Evolutionary conservation across 35 echinoderm and acorn worm genomes (phyloP).

Genomic region (Ophiothrix spiculata): DNA sequence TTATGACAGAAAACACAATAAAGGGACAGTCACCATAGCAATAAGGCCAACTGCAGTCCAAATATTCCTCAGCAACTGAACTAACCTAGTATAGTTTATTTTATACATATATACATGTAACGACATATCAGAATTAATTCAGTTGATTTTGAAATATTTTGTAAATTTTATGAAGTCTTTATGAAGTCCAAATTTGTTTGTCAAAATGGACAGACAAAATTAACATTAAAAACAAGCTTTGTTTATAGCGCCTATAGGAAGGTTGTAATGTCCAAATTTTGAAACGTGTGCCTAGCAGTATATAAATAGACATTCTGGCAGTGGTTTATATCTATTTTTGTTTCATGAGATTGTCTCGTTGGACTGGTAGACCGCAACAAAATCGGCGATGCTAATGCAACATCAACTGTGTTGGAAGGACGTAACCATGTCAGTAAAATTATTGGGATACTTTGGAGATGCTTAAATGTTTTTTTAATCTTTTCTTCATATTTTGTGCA

Average conservation of each 20-base stretch:
- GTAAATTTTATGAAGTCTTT: not conserved
- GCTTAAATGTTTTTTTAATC: not conserved
- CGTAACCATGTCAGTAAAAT: not conserved
- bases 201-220: not conserved
- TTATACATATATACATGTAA: not conserved
- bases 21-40: not conserved
- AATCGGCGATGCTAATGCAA: not conserved
- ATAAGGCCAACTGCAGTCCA: not conserved
- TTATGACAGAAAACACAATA: too few species aligned
- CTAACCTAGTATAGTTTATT: not conserved
- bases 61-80: not conserved
- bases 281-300: not conserved
- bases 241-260: not conserved
- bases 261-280: not conserved
- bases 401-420: not conserved
- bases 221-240: not conserved
- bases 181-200: not conserved
- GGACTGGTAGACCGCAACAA: not conserved
- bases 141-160: not conserved
- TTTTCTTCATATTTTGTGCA: not conserved
- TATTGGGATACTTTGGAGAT: not conserved
- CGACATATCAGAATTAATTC: not conserved
- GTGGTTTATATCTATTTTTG: not conserved
- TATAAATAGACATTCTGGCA: not conserved
- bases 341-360: not conserved